Evolutionary conservation across 2,888 invertebrate species (phyloP).

Genomic region (Lysandra coridon): DNA sequence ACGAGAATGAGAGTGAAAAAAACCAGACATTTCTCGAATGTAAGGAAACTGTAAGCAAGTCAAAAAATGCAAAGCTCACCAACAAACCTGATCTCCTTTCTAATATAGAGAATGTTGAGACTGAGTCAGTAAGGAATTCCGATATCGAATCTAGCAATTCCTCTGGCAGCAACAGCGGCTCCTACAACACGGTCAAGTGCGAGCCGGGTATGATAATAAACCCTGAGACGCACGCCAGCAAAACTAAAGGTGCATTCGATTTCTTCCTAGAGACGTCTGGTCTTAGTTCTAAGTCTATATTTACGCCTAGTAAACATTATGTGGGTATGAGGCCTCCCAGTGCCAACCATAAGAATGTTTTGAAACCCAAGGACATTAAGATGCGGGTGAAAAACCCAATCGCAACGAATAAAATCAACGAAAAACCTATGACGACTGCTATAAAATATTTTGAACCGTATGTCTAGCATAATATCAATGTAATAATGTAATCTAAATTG

Average conservation of each 20-base stretch:
- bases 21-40: constrained; percentile 60
- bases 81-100: constrained; percentile 79
- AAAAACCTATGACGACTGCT: constrained; percentile 79
- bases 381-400: constrained; percentile 85
- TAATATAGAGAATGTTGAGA: constrained; percentile 79
- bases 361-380: constrained; percentile 89
- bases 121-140: constrained; percentile 83
- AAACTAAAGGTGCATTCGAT: constrained; percentile 82
- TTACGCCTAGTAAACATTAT: constrained; percentile 74
- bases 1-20: constrained; percentile 53
- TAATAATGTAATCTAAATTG: constrained; percentile 36
- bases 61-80: constrained; percentile 73
- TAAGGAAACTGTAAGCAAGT: constrained; percentile 57
- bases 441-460: constrained; percentile 79
- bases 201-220: constrained; percentile 67
- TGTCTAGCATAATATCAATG: constrained; percentile 55
- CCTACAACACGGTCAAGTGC: constrained; percentile 72
- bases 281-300: constrained; percentile 88
- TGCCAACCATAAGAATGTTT: constrained; percentile 86
- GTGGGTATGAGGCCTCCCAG: constrained; percentile 81
- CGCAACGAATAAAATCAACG: constrained; percentile 80
- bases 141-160: constrained; percentile 84
- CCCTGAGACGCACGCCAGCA: constrained; percentile 56
- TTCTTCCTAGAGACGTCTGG: constrained; percentile 89
- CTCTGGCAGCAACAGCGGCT: constrained; percentile 76